phyloP scores from a whole-genome alignment of 2,888 invertebrate species.

The Proisotoma minuta region DNA sequence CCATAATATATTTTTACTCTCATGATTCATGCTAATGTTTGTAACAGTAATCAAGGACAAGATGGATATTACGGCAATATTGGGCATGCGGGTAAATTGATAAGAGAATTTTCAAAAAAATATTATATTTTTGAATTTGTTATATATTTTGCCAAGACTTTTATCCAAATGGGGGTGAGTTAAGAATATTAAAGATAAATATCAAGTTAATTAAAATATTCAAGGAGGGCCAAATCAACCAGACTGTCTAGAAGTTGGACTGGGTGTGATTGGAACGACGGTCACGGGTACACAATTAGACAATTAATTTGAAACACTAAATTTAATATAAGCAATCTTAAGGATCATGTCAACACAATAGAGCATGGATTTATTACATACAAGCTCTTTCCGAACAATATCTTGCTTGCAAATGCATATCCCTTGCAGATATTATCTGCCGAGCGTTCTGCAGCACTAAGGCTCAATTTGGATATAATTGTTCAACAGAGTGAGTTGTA shows the following conservation, averaged over 20 bases:
- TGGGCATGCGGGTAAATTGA: too few relatives aligned
- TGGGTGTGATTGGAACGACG: constrained; percentile 16
- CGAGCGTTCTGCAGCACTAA: constrained; percentile 26
- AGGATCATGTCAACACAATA: constrained; percentile 36
- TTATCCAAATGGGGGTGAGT: constrained; percentile 25
- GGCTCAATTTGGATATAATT: constrained; percentile 25
- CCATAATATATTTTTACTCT: too few relatives aligned
- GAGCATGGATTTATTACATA: constrained; percentile 35
- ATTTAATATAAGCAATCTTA: constrained; percentile 3
- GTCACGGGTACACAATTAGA: constrained; percentile 21
- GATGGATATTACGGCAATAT: constrained; percentile 31
- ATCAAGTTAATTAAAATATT: constrained; percentile 6
- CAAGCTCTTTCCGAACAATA: constrained; percentile 19
- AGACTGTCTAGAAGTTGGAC: constrained; percentile 20
- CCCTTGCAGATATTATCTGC: constrained; percentile 25
- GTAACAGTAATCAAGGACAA: too few relatives aligned
- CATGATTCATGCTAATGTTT: too few relatives aligned
- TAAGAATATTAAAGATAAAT: not conserved
- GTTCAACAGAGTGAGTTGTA: constrained; percentile 27
- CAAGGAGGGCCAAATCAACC: constrained; percentile 38
- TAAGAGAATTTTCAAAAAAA: too few relatives aligned
- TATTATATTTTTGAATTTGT: too few relatives aligned
- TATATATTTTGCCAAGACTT: too few relatives aligned
- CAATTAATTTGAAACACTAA: not conserved
- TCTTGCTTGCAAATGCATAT: constrained; percentile 28